Evolutionary conservation across 1,140 invertebrate species (phyloP), one percentile per base, ranked within the genome.

Genomic region (Dinothrombium tinctorium): DNA sequence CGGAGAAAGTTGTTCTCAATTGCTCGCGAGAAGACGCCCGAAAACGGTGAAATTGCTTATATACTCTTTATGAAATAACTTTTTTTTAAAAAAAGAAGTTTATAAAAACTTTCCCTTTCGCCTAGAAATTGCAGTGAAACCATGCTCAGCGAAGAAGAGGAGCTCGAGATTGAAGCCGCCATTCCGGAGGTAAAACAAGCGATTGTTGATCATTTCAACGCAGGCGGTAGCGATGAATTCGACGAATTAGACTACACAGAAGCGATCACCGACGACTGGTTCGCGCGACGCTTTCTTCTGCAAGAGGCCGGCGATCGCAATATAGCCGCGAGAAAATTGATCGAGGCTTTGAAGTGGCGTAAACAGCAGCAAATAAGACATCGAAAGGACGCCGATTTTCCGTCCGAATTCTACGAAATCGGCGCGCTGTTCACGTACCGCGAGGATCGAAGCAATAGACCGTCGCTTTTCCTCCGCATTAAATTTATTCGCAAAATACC

Each of bases 401-500:
- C 43, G 7, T 23, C 25, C 14, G 43, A 45, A 40, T 15, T 45
- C n/a, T 45, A 45, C 28, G 8, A 17, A 7, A 37, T 37, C 14
- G 43, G 43, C 24, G 31, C 28, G 7, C 19, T 40, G 5, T 40
- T 40, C 14, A 12, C 2, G 2, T 40, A 40, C 17, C 14, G 11
- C 8, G 12, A 9, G 11, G 31, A 31, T 20, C 17, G 17, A 9
- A 32, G 22, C 19, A 21, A 21, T 17, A n/a, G 23, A 4, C 22
- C 33, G 23, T 37, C 25, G 5, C 9, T 48, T 21, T 36, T 46
- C 28, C 32, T 48, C 32, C 39, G 46, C 12, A 12, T 48, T 5
- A 47, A 46, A 21, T 9, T 45, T 6, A 26, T 48, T 36, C 12
- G 29, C 15, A 37, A 32, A 15, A 17, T 48, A 5, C 24, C 28